Evolutionary conservation across 2,888 invertebrate genomes (phyloP), one percentile per base, ranked within the genome.

Genomic region (Lasius platythorax): DNA sequence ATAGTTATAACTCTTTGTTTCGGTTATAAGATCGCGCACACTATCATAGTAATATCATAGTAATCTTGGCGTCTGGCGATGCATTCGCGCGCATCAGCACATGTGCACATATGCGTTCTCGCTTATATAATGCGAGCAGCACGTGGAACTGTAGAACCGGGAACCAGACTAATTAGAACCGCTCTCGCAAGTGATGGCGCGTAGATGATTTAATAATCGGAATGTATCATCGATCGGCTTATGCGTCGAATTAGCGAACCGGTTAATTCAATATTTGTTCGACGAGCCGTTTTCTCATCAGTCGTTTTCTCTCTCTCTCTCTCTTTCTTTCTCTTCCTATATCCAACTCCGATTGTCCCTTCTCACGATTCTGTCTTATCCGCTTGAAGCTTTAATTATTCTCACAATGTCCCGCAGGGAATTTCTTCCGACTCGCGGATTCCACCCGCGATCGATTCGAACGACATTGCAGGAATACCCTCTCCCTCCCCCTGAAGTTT

Each of bases 181-280:
- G 74, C 33, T 68, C 61, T 68, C 61, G n/a, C 70, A 73, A 72
- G 70, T 84, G 88, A 79, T 82, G 88, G 74, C 63, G 61, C 72
- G 64, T 74, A 74, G 58, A 81, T 81, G 68, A 86, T 84, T 88
- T 67, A 84, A 88, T 87, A 83, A 88, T 83, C 66, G 33, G 58
- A 70, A 79, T 75, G 73, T 50, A 43, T 56, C 74, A 68, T 61
- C 74, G 67, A 53, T 72, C 83, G 30, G 72, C 30, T 61, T 61
- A 61, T 28, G 70, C 63, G 15, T 18, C 79, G 63, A 63, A 73
- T 83, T 85, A 74, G 68, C 18, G 46, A 67, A n/a, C 58, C 83
- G 66, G 30, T 67, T 83, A 85, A 87, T 82, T 85, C 73, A 68
- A 87, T 83, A 82, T 82, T 75, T 68, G 40, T 66, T 82, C 63